Percentiles rank a stretch among this genome's conserved stretches.
phyloP scores from a whole-genome alignment of 1,140 invertebrate genomes.

The Achroia grisella region DNA sequence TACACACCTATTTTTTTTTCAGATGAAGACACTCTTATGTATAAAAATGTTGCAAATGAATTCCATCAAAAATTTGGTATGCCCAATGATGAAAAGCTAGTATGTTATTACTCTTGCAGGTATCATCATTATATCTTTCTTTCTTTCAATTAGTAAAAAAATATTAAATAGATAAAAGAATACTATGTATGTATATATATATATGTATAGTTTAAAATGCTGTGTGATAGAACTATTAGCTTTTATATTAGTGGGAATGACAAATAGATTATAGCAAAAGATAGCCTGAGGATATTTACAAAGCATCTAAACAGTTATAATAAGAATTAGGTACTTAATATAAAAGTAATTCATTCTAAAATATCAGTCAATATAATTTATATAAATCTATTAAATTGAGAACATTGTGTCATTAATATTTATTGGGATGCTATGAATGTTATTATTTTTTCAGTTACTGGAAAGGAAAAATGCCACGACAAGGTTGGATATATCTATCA shows the following conservation, averaged over 20 bases:
- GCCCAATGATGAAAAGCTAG: slow-evolving; percentile 94
- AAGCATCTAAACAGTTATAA: too few relatives aligned
- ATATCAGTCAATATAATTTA: too few relatives aligned
- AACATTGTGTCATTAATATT: too few relatives aligned
- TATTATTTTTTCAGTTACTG: slow-evolving; percentile 82
- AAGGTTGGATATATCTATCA: slow-evolving; percentile 97
- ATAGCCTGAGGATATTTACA: too few relatives aligned
- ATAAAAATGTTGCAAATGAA: slow-evolving; percentile 87
- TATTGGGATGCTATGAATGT: slow-evolving; percentile 1
- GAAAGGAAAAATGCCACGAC: slow-evolving; percentile 92
- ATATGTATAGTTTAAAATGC: too few relatives aligned
- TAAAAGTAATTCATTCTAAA: too few relatives aligned
- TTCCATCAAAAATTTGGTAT: slow-evolving; percentile 93
- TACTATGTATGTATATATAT: too few relatives aligned
- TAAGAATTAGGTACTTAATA: too few relatives aligned
- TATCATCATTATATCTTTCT: slow-evolving; percentile 54
- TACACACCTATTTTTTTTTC: slow-evolving; percentile 30
- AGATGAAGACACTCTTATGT: slow-evolving; percentile 88
- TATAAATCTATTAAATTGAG: too few relatives aligned
- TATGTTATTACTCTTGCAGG: slow-evolving; percentile 96
- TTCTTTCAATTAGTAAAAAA: not conserved
- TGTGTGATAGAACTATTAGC: too few relatives aligned
- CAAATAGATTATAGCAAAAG: too few relatives aligned
- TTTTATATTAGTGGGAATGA: too few relatives aligned
- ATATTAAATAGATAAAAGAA: not conserved